Evolutionary conservation across 2,888 invertebrate genomes (phyloP), one percentile per base, ranked within the genome.

Genomic region (Limenitis camilla): DNA sequence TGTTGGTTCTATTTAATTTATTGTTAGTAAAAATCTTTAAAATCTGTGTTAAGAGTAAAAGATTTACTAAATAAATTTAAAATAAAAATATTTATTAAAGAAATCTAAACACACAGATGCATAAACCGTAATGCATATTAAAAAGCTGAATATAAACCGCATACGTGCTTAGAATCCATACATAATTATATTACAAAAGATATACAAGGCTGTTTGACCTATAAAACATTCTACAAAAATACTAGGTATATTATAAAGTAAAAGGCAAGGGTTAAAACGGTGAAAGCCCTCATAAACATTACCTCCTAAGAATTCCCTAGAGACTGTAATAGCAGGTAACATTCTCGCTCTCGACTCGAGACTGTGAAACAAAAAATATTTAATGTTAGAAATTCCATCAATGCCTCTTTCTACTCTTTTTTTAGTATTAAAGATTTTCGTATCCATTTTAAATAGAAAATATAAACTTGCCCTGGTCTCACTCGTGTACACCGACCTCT

Each of bases 251-350:
- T 1, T 53, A 48, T 42, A 50, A 38, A 55, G 56, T 50, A 56
- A 56, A 57, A 49, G 54, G 59, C 55, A 66, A 62, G 65, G 65
- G 64, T 67, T 63, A 60, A 63, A 65, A 63, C 56, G 61, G 61
- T 58, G 59, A 63, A 63, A 60, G 61, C 53, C 45, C 58, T 60
- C 63, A 64, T 68, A 67, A 65, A 67, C 67, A 67, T 67, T 64
- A 65, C 60, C 50, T 65, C 60, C 60, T 61, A 58, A 59, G 59
- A 57, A 62, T 52, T 51, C 58, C 56, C 51, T 36, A 41, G 55
- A 56, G 53, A 53, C 29, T 47, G 28, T 52, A 49, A 55, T 55
- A 45, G 49, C 48, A 38, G 48, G 52, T 41, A 35, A 41, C 51
- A 54, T 31, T 54, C 49, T 54, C 48, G 42, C 39, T 38, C 33